These are phyloP conservation scores for Drosophila nigrodunni DNA, from an alignment of 1,140 invertebrate species.

Conservation along the genomic window DNA sequence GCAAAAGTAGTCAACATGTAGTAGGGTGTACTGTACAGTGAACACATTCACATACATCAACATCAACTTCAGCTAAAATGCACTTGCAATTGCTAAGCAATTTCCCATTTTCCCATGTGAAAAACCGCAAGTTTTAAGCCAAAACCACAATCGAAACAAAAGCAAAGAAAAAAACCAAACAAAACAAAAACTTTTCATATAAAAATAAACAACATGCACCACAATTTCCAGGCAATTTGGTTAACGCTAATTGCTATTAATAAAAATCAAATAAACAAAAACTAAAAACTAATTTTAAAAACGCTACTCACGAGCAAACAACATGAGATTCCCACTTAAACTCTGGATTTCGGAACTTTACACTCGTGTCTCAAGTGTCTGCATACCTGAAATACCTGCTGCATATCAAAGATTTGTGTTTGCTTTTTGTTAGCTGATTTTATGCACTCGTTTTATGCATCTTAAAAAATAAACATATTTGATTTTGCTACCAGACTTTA, in stretches of 20 bases:
- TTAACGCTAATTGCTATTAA: slow-evolving; percentile 72
- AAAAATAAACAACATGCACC: slow-evolving; percentile 53
- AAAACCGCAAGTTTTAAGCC: slow-evolving; percentile 68
- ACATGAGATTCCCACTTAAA: background rate
- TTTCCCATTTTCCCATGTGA: slow-evolving; percentile 58
- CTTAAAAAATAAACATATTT: no score
- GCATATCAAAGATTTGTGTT: background rate
- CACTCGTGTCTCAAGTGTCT: background rate
- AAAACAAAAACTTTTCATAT: slow-evolving; percentile 7
- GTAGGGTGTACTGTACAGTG: background rate
- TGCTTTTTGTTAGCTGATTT: background rate
- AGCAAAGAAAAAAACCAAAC: slow-evolving; percentile 4
- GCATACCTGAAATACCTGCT: background rate
- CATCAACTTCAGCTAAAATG: slow-evolving; percentile 20
- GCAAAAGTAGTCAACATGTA: slow-evolving; percentile 7
- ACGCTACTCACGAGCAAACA: background rate
- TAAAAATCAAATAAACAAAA: slow-evolving; percentile 52
- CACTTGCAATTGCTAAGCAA: slow-evolving; percentile 34
- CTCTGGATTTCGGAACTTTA: background rate
- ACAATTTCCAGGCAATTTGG: slow-evolving; percentile 60
- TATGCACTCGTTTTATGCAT: background rate
- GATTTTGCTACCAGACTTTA: no score
- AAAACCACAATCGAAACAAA: slow-evolving; percentile 37
- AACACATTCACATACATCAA: slow-evolving; percentile 6
- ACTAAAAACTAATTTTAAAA: background rate